Base-by-base conservation (phyloP, 2,797 vertebrate genomes). In the Urophycis tenuis region DNA sequence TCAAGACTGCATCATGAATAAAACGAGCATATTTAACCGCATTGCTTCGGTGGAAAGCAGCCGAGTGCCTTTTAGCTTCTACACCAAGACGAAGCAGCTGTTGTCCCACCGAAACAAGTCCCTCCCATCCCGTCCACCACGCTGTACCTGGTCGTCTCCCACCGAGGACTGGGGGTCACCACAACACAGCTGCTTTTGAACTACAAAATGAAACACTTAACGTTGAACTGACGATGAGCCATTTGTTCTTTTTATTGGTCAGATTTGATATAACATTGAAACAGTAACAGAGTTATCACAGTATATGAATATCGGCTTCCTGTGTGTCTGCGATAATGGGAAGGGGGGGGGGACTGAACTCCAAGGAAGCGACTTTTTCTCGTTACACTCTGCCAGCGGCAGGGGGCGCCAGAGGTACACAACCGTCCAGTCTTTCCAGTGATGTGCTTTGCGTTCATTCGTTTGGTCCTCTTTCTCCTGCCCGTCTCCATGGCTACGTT, bases 261-360 rank as follows among this genome's bases (percentile, higher is more conserved):
- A 77, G 10, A 35, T 77, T 49, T n/a, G 33, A 73, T 72, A 67
- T 72, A 73, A 60, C 25, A 60, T 60, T 60, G n/a, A 25, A 25
- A 60, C 53, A 25, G 53, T 22, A 60, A 60, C 53, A 60, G 45
- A 53, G 19, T 60, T 22, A 60, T 25, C 53, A 60, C 53, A 60
- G 53, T 60, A 60, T 25, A 60, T 25, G 53, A 25, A 60, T 60
- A 60, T 60, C 22, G 53, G 22, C 53, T 60, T 60, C 53, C 53
- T 60, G 19, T 25, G 53, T 25, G 53, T 53, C 53, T 53, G 53
- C 7, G n/a, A 60, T n/a, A 25, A 60, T n/a, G 53, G 53, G 53
- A 25, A 60, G 45, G 41, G 5, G 39, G 39, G 39, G 39, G 39
- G 39, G n/a, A n/a, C 39, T 41, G 39, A 41, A 41, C 39, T 41